These are phyloP conservation scores for Phengaris alcon DNA, from an alignment of 2,888 invertebrate species.

Conservation along the genomic window DNA sequence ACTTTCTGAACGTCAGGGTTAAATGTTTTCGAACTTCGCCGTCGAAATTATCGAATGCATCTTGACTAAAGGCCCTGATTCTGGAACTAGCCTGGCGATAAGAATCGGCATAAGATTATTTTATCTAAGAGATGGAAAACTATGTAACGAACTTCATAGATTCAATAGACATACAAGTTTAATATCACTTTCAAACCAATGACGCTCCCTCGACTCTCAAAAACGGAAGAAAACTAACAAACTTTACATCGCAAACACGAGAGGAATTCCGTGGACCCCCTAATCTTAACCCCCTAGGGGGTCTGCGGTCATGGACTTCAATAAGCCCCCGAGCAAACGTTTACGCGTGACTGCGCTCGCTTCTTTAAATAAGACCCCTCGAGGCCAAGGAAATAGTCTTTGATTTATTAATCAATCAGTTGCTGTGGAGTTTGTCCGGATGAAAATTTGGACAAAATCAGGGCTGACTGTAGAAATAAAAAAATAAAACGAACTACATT, in stretches of 20 bases:
- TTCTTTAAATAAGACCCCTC: slow-evolving; percentile 31
- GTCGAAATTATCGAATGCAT: too few species aligned
- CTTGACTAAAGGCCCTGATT: too few species aligned
- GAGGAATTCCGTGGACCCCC: slow-evolving; percentile 15
- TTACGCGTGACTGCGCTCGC: slow-evolving; percentile 62
- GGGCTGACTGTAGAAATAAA: neutral
- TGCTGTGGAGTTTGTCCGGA: neutral
- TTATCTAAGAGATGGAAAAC: too few species aligned
- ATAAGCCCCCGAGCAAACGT: slow-evolving; percentile 73
- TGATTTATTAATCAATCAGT: slow-evolving; percentile 18
- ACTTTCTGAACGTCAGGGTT: too few species aligned
- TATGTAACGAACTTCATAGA: too few species aligned
- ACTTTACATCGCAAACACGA: slow-evolving; percentile 6
- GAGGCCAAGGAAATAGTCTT: slow-evolving; percentile 6
- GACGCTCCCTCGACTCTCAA: too few species aligned
- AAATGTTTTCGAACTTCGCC: too few species aligned
- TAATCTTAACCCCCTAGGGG: slow-evolving; percentile 1
- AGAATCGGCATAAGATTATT: too few species aligned
- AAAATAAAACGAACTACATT: neutral
- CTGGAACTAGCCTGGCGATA: too few species aligned
- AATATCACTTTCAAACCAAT: neutral
- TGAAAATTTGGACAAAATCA: neutral
- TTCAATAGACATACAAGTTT: too few species aligned
- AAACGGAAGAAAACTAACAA: slow-evolving; percentile 1
- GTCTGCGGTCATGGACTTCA: slow-evolving; percentile 68